Percentiles rank a stretch among this genome's conserved stretches.
These are phyloP conservation scores for Megalops cyprinoides DNA, from an alignment of 2,797 vertebrate genomes.

Conservation along the genomic window DNA sequence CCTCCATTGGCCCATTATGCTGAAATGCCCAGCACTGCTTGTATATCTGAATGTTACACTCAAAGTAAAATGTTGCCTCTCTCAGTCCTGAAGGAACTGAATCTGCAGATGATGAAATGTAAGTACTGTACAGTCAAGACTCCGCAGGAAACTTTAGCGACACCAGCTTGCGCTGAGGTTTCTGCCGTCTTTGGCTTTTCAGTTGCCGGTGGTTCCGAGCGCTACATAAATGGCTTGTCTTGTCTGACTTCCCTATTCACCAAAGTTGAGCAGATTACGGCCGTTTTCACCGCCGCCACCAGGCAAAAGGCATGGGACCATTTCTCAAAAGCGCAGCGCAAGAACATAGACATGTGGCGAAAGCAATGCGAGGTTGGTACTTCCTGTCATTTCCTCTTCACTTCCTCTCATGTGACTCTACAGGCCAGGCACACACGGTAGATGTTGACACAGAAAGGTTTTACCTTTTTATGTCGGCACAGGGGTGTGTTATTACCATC, in stretches of 20 bases:
- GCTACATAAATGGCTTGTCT: constrained; percentile 98
- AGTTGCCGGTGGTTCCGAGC: constrained; percentile 79
- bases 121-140: constrained; percentile 82
- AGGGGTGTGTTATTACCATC: constrained; percentile 21
- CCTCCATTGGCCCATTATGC: background rate
- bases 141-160: constrained; percentile 49
- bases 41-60: constrained; percentile 17
- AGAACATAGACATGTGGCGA: constrained; percentile 99
- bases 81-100: constrained; percentile 82
- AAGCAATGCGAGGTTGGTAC: constrained; percentile 98
- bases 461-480: constrained; percentile 1
- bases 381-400: constrained; percentile 56
- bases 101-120: constrained; percentile 85
- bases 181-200: constrained; percentile 83
- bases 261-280: constrained; percentile 99
- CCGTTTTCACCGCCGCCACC: constrained; percentile 96
- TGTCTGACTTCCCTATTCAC: constrained; percentile 95
- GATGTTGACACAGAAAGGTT: constrained; percentile 2
- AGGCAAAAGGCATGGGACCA: constrained; percentile 99
- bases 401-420: constrained; percentile 75
- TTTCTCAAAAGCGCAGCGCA: constrained; percentile 99
- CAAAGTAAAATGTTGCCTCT: constrained; percentile 60
- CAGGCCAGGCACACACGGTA: constrained; percentile 54
- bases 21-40: background rate
- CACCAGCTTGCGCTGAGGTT: constrained; percentile 32